These are phyloP conservation scores for Cyanistes caeruleus DNA, from an alignment of 2,113 vertebrate genomes.

Conservation along the genomic window DNA sequence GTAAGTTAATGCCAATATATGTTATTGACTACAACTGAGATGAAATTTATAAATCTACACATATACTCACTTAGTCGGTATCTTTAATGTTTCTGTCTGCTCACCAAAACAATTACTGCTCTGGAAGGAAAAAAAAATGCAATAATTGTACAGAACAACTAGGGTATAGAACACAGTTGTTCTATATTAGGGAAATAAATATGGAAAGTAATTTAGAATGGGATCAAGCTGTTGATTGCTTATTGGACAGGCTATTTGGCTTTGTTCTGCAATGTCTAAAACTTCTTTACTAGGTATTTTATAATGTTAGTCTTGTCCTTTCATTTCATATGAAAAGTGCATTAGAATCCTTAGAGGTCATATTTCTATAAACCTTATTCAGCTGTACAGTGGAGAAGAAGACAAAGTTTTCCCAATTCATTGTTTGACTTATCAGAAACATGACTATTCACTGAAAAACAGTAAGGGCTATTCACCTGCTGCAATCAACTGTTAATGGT, in stretches of 20 bases:
- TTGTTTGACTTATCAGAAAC: background rate
- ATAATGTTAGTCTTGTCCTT: background rate
- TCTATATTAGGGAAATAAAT: background rate
- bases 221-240: background rate
- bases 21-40: background rate
- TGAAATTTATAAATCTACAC: background rate
- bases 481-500: background rate
- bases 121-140: background rate
- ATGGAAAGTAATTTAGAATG: background rate
- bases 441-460: background rate
- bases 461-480: background rate
- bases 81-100: background rate
- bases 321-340: background rate
- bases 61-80: background rate
- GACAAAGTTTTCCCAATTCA: background rate
- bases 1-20: background rate
- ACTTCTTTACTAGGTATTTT: background rate
- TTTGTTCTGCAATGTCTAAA: background rate
- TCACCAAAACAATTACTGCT: background rate
- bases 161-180: background rate
- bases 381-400: background rate
- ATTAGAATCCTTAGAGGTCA: background rate
- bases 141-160: background rate
- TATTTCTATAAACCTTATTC: background rate
- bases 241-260: background rate